phyloP scores from a whole-genome alignment of 2,888 invertebrate species.

The Gasteruption jaculator region DNA sequence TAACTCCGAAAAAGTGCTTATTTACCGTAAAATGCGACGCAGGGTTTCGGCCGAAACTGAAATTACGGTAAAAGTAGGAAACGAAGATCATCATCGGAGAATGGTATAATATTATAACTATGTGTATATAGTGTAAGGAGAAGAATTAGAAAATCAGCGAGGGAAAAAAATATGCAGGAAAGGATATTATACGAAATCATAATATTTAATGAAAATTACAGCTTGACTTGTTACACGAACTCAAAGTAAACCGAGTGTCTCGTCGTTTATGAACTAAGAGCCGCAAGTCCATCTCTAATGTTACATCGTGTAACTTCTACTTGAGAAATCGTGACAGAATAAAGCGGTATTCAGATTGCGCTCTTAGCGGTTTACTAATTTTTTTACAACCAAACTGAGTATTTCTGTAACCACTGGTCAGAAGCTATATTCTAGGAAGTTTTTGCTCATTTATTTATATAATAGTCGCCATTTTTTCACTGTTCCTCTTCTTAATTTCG shows the following conservation, averaged over 20 bases:
- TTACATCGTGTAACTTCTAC: constrained; percentile 41
- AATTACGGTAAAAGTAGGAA: no score
- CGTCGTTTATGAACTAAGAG: background rate
- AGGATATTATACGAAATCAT: constrained; percentile 49
- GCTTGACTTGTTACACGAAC: constrained; percentile 35
- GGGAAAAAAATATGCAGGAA: constrained; percentile 38
- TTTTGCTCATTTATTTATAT: no score
- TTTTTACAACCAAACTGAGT: constrained; percentile 39
- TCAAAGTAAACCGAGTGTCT: no score
- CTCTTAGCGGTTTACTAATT: constrained; percentile 50
- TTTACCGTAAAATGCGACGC: no score
- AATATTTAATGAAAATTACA: constrained; percentile 51
- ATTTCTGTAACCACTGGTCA: constrained; percentile 46
- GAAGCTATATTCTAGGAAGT: no score
- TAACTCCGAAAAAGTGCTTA: no score
- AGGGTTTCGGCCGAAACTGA: no score
- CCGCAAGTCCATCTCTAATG: constrained; percentile 12
- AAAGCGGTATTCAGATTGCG: constrained; percentile 52
- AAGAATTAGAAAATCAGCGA: constrained; percentile 9
- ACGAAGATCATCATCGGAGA: no score
- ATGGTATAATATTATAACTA: no score
- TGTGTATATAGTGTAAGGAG: constrained; percentile 6
- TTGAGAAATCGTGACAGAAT: constrained; percentile 47
- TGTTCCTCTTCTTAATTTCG: no score
- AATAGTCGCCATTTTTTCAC: no score